Conservation (phyloP, 1,140 invertebrate species). For the Coenobita brevimanus region DNA sequence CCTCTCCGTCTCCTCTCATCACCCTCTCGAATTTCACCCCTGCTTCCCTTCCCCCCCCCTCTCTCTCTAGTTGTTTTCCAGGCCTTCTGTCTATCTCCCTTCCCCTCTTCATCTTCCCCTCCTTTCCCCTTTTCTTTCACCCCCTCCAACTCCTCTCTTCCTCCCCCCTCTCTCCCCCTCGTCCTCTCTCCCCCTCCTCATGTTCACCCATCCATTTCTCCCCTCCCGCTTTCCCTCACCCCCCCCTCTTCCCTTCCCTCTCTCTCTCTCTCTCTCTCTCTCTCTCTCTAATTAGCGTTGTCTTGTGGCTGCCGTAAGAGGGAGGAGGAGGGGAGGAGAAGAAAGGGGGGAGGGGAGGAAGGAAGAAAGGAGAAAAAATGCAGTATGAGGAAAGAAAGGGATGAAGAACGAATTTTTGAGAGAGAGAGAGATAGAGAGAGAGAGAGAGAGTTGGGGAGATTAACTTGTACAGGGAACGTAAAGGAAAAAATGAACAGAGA, state of each 20-base stretch:
- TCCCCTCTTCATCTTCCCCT: not conserved
- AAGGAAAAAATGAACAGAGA: no score
- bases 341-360: not conserved
- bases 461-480: no score
- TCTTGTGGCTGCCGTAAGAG: not conserved
- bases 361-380: not conserved
- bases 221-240: no score
- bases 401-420: not conserved
- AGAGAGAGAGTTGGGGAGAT: no score
- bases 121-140: not conserved
- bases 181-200: not conserved
- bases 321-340: not conserved
- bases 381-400: not conserved
- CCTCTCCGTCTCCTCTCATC: no score
- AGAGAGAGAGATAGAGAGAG: not conserved
- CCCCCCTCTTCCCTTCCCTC: not conserved
- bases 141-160: not conserved
- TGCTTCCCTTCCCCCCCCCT: no score
- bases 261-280: slow-evolving; percentile 30
- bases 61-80: not conserved
- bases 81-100: not conserved
- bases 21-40: no score
- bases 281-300: not conserved
- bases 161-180: not conserved
- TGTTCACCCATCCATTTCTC: not conserved